Conservation (phyloP, 2,113 vertebrate species). For the Heterocephalus glaber region DNA sequence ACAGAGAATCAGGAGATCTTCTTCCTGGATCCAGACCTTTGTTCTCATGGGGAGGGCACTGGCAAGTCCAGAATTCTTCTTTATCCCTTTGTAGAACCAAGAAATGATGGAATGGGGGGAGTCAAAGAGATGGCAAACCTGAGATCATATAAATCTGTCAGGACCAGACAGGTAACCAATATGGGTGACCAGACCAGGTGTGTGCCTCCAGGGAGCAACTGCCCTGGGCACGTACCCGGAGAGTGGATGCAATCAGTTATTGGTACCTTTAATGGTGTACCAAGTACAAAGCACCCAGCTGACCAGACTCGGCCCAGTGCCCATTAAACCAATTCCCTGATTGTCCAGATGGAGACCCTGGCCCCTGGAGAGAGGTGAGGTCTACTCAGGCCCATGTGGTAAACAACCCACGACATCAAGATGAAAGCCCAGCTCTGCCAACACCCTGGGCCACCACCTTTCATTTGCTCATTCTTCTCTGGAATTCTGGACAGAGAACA, state of each 20-base stretch:
- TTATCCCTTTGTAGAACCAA: background rate
- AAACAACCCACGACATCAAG: background rate
- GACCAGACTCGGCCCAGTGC: background rate
- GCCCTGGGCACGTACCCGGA: background rate
- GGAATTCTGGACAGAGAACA: background rate
- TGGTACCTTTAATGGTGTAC: background rate
- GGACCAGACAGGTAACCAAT: background rate
- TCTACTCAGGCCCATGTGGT: fast-evolving
- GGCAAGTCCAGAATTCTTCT: background rate
- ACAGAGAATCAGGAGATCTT: background rate
- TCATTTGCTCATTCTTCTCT: background rate
- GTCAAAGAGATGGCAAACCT: background rate
- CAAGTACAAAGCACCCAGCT: background rate
- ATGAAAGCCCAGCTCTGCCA: background rate
- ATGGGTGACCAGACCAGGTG: fast-evolving
- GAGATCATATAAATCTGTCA: background rate
- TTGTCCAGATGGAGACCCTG: background rate
- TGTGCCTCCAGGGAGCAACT: background rate
- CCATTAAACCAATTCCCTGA: background rate
- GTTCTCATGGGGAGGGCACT: fast-evolving
- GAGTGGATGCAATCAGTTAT: fast-evolving
- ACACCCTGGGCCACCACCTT: background rate
- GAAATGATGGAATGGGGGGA: background rate
- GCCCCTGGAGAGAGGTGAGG: background rate
- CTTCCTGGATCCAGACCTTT: background rate